Conservation (phyloP, 2,797 vertebrate species). For the Otolemur crassicaudatus region DNA sequence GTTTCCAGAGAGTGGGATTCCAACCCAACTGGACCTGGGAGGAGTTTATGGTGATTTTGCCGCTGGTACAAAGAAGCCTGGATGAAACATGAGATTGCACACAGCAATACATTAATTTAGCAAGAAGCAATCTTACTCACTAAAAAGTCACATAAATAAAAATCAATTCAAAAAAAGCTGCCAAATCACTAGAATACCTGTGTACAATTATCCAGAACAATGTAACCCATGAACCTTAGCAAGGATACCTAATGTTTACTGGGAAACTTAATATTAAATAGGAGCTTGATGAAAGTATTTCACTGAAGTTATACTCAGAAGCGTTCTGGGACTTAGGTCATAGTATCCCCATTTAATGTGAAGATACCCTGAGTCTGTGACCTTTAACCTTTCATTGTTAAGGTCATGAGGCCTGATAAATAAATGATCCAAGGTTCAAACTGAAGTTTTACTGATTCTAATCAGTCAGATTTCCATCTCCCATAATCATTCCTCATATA, state of each 20-base stretch:
- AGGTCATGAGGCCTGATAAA: neutral
- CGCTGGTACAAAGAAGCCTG: neutral
- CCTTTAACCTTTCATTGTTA: neutral
- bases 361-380: neutral
- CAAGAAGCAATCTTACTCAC: neutral
- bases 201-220: conserved; percentile 21
- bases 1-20: neutral
- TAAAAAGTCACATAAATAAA: conserved; percentile 28
- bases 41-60: neutral
- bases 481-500: neutral
- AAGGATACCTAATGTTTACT: neutral
- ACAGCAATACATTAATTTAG: neutral
- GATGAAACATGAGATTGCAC: neutral
- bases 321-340: neutral
- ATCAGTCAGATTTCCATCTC: neutral
- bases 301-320: neutral
- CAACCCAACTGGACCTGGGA: neutral
- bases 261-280: neutral
- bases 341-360: neutral
- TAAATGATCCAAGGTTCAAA: neutral
- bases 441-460: neutral
- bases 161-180: conserved; percentile 31
- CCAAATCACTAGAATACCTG: neutral
- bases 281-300: neutral
- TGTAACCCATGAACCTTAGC: neutral